Evolutionary conservation across 2,797 vertebrate genomes (phyloP).

Genomic region (Sternarchorhynchus goeldii): DNA sequence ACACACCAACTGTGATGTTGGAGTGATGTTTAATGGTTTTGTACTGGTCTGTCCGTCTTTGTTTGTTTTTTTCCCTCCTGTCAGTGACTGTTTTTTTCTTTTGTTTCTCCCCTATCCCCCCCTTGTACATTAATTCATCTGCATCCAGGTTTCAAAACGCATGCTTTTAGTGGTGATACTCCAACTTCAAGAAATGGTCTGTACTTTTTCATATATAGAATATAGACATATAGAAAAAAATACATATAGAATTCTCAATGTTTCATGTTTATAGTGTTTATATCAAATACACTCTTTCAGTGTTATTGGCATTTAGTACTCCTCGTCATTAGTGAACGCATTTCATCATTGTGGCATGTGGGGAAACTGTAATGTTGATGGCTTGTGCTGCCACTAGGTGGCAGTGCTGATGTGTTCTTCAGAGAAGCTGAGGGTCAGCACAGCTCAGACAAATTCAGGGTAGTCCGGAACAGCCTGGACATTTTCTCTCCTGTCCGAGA

Average conservation of each 20-base stretch:
- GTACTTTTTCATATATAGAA: conserved; percentile 15
- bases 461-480: conserved; percentile 87
- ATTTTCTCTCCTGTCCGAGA: conserved; percentile 88
- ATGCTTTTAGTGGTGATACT: conserved; percentile 46
- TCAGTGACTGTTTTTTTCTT: neutral
- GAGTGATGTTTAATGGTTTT: neutral
- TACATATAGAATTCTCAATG: no score
- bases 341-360: neutral
- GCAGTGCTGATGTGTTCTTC: conserved; percentile 71
- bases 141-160: conserved; percentile 49
- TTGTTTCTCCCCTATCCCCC: neutral
- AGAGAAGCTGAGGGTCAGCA: conserved; percentile 83
- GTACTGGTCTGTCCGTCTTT: neutral
- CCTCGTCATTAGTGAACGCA: neutral
- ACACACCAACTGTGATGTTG: neutral
- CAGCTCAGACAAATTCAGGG: conserved; percentile 70
- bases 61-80: neutral
- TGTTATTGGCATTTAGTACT: neutral
- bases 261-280: no score
- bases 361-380: neutral
- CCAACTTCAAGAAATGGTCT: conserved; percentile 54
- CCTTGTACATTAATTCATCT: neutral
- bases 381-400: conserved; percentile 42
- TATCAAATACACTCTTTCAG: neutral
- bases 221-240: no score